These are phyloP conservation scores for Lochmaea crataegi DNA, from an alignment of 2,888 invertebrate genomes.

Conservation along the genomic window DNA sequence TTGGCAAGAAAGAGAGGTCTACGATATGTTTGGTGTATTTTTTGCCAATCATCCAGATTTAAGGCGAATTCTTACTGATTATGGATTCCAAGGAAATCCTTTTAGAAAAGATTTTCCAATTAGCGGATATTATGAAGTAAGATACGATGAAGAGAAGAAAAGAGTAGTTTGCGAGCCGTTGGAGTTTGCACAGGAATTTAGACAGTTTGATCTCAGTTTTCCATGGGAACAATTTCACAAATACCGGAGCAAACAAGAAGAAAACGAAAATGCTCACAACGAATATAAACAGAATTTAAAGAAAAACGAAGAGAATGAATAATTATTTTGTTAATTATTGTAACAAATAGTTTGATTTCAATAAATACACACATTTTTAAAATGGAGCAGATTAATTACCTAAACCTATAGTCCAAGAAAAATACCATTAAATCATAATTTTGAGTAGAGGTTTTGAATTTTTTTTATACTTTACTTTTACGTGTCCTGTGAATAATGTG, in stretches of 20 bases:
- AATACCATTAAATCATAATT: too few relatives aligned
- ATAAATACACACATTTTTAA: too few relatives aligned
- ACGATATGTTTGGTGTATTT: conserved; percentile 99
- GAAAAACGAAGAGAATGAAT: conserved; percentile 2
- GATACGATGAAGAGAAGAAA: conserved; percentile 97
- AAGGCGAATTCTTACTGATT: conserved; percentile 96
- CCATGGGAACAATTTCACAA: conserved; percentile 99
- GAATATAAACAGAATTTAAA: conserved; percentile 1
- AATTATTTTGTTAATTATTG: not conserved
- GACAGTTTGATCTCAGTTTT: conserved; percentile 94
- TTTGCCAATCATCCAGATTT: conserved; percentile 98
- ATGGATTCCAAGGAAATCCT: conserved; percentile 99
- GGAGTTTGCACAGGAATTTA: conserved; percentile 96
- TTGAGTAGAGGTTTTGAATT: too few relatives aligned
- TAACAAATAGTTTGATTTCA: too few relatives aligned
- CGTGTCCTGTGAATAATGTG: too few relatives aligned
- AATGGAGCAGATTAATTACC: too few relatives aligned
- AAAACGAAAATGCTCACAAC: conserved; percentile 7
- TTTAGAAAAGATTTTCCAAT: conserved; percentile 97
- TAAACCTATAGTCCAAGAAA: too few relatives aligned
- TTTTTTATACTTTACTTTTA: too few relatives aligned
- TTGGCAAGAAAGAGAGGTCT: conserved; percentile 95
- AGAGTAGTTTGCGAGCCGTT: conserved; percentile 96
- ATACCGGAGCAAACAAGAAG: conserved; percentile 27
- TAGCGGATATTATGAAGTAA: conserved; percentile 93